Percentiles rank a stretch among this genome's conserved stretches.
These are phyloP conservation scores for Drosophila nasuta DNA, from an alignment of 1,140 invertebrate genomes.

Conservation along the genomic window DNA sequence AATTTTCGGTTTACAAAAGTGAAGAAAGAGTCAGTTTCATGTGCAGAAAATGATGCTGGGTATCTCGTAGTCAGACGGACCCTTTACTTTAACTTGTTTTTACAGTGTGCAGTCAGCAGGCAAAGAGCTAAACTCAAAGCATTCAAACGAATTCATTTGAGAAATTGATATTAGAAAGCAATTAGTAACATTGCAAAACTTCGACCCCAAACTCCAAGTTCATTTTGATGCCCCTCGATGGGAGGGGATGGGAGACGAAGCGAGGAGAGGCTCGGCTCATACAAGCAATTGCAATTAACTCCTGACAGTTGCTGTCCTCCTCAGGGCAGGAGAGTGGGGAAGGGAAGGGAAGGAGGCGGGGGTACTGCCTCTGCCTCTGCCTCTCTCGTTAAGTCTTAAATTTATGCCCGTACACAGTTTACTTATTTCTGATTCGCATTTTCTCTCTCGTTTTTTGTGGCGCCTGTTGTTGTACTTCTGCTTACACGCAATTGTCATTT, in stretches of 20 bases:
- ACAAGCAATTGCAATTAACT: slow-evolving; percentile 58
- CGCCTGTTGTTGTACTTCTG: slow-evolving; percentile 36
- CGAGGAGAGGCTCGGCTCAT: neutral
- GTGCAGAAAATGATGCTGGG: neutral
- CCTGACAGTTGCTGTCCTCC: slow-evolving; percentile 27
- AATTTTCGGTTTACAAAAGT: slow-evolving; percentile 41
- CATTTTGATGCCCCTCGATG: slow-evolving; percentile 1
- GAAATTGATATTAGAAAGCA: slow-evolving; percentile 74
- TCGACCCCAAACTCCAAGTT: neutral
- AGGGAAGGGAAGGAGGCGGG: neutral
- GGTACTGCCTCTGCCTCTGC: slow-evolving; percentile 9
- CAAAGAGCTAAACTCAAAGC: slow-evolving; percentile 55
- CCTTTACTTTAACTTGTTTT: slow-evolving; percentile 26
- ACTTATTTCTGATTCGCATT: slow-evolving; percentile 53
- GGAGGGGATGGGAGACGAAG: neutral
- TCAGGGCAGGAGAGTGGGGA: neutral
- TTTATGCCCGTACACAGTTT: slow-evolving; percentile 61
- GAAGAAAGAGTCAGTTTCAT: neutral
- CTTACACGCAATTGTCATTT: slow-evolving; percentile 81
- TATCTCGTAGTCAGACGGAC: neutral
- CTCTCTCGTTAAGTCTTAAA: slow-evolving; percentile 72
- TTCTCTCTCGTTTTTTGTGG: slow-evolving; percentile 38
- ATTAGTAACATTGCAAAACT: slow-evolving; percentile 55
- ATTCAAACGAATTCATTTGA: slow-evolving; percentile 70
- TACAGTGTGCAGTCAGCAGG: slow-evolving; percentile 41